Percentiles rank a stretch among this genome's conserved stretches.
Conservation (phyloP, 2,797 vertebrate species). For the Phylloscopus collybita region DNA sequence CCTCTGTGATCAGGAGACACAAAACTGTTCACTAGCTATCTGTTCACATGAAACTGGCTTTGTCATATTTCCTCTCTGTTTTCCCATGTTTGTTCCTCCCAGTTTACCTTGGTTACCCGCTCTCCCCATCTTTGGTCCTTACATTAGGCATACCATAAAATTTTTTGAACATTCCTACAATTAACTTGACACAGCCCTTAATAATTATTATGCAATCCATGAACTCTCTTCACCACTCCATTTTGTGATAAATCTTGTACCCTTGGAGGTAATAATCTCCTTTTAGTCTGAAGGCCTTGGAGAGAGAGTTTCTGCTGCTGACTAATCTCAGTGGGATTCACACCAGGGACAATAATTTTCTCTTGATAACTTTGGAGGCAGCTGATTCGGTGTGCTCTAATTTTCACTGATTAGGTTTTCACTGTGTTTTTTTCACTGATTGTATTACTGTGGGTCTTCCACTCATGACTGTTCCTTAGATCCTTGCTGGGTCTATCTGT, state of each 20-base stretch:
- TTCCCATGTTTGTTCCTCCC: background rate
- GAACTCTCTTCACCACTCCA: background rate
- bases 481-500: background rate
- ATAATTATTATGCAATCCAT: background rate
- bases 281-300: background rate
- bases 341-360: background rate
- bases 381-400: constrained; percentile 12
- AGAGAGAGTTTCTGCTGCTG: background rate
- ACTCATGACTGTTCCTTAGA: background rate
- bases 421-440: constrained; percentile 27
- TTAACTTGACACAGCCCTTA: background rate
- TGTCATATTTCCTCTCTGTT: background rate
- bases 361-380: background rate
- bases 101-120: background rate
- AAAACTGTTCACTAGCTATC: background rate
- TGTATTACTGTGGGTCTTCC: background rate
- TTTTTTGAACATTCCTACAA: background rate
- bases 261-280: background rate
- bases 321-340: background rate
- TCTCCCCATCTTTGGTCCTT: background rate
- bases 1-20: background rate
- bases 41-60: background rate
- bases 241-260: background rate
- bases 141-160: background rate
- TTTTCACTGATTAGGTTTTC: constrained; percentile 30